Evolutionary conservation across 2,888 invertebrate genomes (phyloP).

Genomic region (Tipula vernalis): DNA sequence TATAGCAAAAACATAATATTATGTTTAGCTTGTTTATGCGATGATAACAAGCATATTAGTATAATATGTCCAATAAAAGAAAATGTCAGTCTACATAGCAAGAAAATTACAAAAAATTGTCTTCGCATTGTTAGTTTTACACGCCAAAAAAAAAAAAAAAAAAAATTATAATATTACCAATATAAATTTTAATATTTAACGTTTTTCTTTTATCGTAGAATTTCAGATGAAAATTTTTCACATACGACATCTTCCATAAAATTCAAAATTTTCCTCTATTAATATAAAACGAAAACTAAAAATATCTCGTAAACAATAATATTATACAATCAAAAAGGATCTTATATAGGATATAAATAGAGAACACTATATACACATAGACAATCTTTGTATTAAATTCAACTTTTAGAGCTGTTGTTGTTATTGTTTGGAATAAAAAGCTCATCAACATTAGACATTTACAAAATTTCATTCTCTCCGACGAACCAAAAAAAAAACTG

Average conservation of each 20-base stretch:
- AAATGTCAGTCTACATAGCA: background rate
- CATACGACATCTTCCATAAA: background rate
- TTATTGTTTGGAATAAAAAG: background rate
- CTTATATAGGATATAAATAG: background rate
- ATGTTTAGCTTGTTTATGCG: background rate
- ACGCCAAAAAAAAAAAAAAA: too few species aligned
- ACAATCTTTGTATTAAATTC: background rate
- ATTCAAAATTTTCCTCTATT: background rate
- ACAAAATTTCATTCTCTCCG: background rate
- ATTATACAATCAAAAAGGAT: background rate
- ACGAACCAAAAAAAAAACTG: background rate
- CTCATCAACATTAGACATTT: background rate
- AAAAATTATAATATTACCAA: background rate
- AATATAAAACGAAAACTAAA: background rate
- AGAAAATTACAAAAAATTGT: background rate
- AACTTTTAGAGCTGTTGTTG: background rate
- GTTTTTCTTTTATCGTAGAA: background rate
- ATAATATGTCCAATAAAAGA: background rate
- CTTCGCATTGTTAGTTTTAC: background rate
- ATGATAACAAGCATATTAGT: background rate
- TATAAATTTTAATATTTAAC: background rate
- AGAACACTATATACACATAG: background rate
- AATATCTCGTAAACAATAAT: background rate
- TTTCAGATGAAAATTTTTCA: background rate
- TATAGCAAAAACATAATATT: background rate